Percentiles rank a stretch among this genome's conserved stretches.
Evolutionary conservation across 2,888 invertebrate species (phyloP).

Genomic region (Plebejus argus): DNA sequence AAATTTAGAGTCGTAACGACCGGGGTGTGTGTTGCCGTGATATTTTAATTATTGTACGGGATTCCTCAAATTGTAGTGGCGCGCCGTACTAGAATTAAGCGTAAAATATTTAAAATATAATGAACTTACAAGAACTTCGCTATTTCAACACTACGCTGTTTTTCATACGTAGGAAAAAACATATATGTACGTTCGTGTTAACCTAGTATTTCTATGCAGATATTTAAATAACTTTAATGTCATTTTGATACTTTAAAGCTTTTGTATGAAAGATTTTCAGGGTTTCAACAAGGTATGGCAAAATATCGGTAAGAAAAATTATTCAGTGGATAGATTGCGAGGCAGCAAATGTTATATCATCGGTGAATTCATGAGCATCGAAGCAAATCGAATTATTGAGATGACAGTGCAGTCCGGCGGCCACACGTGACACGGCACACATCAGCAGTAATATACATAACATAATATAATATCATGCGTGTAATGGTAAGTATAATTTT

Average conservation of each 20-base stretch:
- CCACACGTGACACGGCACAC: not conserved
- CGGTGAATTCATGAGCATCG: constrained; percentile 36
- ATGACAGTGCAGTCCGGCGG: constrained; percentile 40
- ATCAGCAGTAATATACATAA: constrained; percentile 35
- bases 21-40: constrained; percentile 30
- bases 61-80: constrained; percentile 28
- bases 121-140: constrained; percentile 12
- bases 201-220: not conserved
- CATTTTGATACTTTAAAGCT: not conserved
- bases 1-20: constrained; percentile 29
- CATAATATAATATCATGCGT: constrained; percentile 40
- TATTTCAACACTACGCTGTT: not conserved
- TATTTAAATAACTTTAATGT: not conserved
- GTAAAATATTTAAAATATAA: constrained; percentile 12
- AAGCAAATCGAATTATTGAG: constrained; percentile 39
- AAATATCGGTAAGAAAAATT: not conserved
- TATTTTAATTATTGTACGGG: constrained; percentile 28
- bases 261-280: not conserved
- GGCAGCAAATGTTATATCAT: constrained; percentile 16
- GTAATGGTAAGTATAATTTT: constrained; percentile 35
- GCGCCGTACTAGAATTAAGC: constrained; percentile 23
- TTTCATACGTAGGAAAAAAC: not conserved
- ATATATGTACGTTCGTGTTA: not conserved
- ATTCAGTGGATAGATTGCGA: not conserved
- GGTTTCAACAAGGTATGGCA: not conserved